Conservation (phyloP, 2,888 invertebrate species). For the Papilio gigon region DNA sequence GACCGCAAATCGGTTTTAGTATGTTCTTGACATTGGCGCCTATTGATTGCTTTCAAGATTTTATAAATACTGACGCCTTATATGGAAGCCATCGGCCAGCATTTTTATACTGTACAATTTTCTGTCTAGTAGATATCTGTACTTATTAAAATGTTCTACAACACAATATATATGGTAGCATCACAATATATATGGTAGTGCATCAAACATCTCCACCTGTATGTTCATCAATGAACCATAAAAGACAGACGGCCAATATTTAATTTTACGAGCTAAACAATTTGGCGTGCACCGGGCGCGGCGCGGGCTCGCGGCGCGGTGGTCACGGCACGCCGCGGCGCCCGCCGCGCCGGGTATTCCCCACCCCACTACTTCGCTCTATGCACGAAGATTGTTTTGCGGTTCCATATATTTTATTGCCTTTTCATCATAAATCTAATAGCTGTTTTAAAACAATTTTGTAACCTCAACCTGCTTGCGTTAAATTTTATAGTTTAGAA, state of each 20-base stretch:
- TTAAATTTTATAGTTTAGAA: slow-evolving; percentile 5
- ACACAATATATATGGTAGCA: background rate
- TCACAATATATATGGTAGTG: background rate
- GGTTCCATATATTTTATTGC: slow-evolving; percentile 39
- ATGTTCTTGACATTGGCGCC: no score
- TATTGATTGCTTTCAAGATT: no score
- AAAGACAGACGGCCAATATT: slow-evolving; percentile 43
- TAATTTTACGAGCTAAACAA: slow-evolving; percentile 63
- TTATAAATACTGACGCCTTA: no score
- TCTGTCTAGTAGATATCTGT: no score
- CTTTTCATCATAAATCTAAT: slow-evolving; percentile 43
- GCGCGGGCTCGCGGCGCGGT: no score
- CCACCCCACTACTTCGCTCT: slow-evolving; percentile 38
- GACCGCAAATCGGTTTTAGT: no score
- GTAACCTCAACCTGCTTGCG: slow-evolving; percentile 4
- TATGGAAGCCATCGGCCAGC: no score
- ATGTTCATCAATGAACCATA: slow-evolving; percentile 32
- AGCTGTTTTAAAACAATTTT: slow-evolving; percentile 28
- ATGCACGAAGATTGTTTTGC: slow-evolving; percentile 40
- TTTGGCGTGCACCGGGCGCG: no score
- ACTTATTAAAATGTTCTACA: background rate
- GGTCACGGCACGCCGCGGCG: slow-evolving; percentile 65
- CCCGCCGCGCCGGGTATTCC: slow-evolving; percentile 52
- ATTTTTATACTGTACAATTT: background rate
- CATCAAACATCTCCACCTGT: slow-evolving; percentile 8